phyloP scores from a whole-genome alignment of 2,113 vertebrate genomes.

The Embiotoca jacksoni region DNA sequence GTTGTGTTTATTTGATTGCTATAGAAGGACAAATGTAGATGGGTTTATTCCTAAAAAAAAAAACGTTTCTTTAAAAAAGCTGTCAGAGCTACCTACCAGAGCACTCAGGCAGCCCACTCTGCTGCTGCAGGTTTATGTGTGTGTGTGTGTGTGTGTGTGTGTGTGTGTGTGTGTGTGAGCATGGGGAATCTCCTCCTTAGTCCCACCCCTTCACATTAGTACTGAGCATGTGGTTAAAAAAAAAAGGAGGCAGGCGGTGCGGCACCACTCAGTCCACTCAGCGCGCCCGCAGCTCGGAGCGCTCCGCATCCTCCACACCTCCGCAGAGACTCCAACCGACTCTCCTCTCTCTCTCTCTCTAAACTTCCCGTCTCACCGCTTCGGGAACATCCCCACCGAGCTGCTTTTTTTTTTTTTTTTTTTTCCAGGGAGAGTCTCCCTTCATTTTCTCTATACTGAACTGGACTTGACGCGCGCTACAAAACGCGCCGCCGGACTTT shows the following conservation, averaged over 20 bases:
- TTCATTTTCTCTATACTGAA: background rate
- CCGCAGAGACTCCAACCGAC: background rate
- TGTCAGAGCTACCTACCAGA: too few species aligned
- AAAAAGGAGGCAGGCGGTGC: conserved; percentile 54
- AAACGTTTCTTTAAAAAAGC: too few species aligned
- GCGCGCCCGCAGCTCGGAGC: conserved; percentile 30
- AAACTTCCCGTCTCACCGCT: background rate
- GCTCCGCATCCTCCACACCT: conserved; percentile 37
- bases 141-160: conserved; percentile 27
- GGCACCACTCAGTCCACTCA: conserved; percentile 46
- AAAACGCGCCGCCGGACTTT: conserved; percentile 13
- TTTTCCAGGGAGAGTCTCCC: background rate
- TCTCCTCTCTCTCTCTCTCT: background rate
- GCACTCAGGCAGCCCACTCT: background rate
- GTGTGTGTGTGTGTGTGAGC: background rate
- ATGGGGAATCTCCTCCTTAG: conserved; percentile 69
- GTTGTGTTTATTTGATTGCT: too few species aligned
- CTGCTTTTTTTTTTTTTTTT: background rate
- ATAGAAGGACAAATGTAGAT: too few species aligned
- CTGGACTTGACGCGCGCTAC: conserved; percentile 10
- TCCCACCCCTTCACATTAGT: conserved; percentile 68
- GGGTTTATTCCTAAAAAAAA: too few species aligned
- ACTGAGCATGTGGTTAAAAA: conserved; percentile 37
- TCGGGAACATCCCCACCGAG: background rate
- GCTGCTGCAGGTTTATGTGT: background rate